Evolutionary conservation across 64 coral and sea anemone genomes (phyloP), one percentile per base, ranked within the genome.

Genomic region (Actinia tenebrosa): DNA sequence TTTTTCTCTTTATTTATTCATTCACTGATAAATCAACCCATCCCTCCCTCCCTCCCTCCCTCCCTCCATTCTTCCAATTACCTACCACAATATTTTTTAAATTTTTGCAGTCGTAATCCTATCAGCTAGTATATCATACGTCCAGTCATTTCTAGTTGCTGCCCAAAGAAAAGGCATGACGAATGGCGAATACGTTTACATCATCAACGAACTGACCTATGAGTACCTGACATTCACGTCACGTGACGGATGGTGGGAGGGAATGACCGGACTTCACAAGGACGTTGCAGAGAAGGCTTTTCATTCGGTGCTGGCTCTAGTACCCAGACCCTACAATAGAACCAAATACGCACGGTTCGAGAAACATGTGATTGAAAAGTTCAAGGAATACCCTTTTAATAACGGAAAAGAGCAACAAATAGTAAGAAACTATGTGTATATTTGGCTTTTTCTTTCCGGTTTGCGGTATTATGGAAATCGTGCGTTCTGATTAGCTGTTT

Each of bases 111-210:
- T 95, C 42, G 77, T 95, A 42, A 89, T 95, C 77, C n/a, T 95
- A 22, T 89, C 84, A n/a, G 60, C 89, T 26, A 50, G 66, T 22
- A 90, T 87, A 16, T 80, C 53, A 46, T 84, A 89, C 9, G 83
- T 80, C 0, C 89, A 86, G 6, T 26, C 78, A 23, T 86, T 95
- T 47, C 88, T 95, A 83, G 89, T 89, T 25, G 59, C n/a, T 7
- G 89, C 77, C 42, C 46, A 42, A 75, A 78, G n/a, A 16, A 89
- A 91, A 50, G 93, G 87, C 7, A 91, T 95, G 89, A 88, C 93
- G 17, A 91, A 95, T 64, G 89, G 89, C n/a, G 46, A 95, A 61
- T 95, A 95, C 78, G 93, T 91, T 30, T 95, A 89, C 37, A 91
- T 95, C 23, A 66, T 87, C n/a, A 95, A 89, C 78, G 79, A 90